A percentile compares a stretch with the other conserved stretches of the same genome.
phyloP scores from a whole-genome alignment of 2,888 invertebrate species.

The Zygogramma bicolorata region DNA sequence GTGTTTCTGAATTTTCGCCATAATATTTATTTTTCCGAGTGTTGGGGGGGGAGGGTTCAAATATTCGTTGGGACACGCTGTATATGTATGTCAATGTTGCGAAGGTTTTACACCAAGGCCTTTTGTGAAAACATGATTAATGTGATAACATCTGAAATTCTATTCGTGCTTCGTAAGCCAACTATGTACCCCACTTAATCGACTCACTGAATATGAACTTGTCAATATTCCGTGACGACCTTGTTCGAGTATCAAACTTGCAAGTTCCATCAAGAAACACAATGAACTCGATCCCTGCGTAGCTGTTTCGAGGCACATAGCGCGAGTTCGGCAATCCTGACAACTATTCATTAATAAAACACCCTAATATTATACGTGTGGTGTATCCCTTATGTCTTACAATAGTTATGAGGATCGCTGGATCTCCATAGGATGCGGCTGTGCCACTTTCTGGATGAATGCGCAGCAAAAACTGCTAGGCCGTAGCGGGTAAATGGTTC shows the following conservation, averaged over 20 bases:
- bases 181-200: background rate
- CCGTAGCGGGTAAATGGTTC: background rate
- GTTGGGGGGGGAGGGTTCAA: no score
- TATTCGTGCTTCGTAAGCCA: background rate
- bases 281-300: background rate
- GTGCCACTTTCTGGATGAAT: background rate
- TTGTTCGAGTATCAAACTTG: background rate
- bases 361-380: conserved; percentile 8
- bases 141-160: no score
- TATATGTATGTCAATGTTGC: no score
- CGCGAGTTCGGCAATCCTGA: background rate
- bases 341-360: conserved; percentile 12
- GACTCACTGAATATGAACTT: background rate
- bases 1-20: no score
- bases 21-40: no score
- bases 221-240: background rate
- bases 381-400: conserved; percentile 1
- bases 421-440: background rate
- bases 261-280: conserved; percentile 3
- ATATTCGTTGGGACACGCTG: no score
- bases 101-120: no score
- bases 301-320: background rate
- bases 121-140: no score
- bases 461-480: background rate
- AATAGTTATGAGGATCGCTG: background rate